Conservation (phyloP, 64 coral and sea anemone genomes). For the Montipora capricornis region DNA sequence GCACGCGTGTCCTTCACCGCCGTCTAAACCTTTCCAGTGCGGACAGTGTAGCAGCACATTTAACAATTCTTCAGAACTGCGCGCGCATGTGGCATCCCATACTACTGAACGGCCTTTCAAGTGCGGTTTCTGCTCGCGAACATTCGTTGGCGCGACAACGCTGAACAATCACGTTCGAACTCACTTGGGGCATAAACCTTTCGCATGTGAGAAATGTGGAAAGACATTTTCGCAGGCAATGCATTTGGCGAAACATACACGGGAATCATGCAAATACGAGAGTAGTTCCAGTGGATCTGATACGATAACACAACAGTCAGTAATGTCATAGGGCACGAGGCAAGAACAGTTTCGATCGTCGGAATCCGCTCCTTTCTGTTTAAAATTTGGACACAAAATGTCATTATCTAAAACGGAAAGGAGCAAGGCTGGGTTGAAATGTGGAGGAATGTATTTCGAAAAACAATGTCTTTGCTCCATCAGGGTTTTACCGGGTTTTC, state of each 20-base stretch:
- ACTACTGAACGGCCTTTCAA: constrained; percentile 72
- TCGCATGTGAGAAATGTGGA: constrained; percentile 68
- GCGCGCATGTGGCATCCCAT: constrained; percentile 52
- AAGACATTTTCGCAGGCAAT: constrained; percentile 67
- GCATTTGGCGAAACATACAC: constrained; percentile 59
- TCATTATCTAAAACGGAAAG: too few relatives aligned
- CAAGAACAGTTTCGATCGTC: not conserved
- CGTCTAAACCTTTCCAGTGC: constrained; percentile 72
- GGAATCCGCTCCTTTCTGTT: not conserved
- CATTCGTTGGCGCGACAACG: constrained; percentile 72
- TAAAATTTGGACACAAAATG: too few relatives aligned
- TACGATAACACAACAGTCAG: not conserved
- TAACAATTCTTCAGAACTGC: constrained; percentile 64
- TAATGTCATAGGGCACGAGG: not conserved
- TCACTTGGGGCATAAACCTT: constrained; percentile 72
- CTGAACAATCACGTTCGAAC: constrained; percentile 74
- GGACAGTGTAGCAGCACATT: constrained; percentile 64
- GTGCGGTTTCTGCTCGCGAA: constrained; percentile 73
- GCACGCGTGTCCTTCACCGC: constrained; percentile 49
- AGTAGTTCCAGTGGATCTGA: not conserved
- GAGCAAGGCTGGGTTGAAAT: too few relatives aligned
- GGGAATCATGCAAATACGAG: constrained; percentile 41
- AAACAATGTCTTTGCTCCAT: too few relatives aligned
- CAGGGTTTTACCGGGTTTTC: too few relatives aligned
- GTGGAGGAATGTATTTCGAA: too few relatives aligned